Evolutionary conservation across 2,888 invertebrate genomes (phyloP), one percentile per base, ranked within the genome.

Genomic region (Pristionchus mayeri): DNA sequence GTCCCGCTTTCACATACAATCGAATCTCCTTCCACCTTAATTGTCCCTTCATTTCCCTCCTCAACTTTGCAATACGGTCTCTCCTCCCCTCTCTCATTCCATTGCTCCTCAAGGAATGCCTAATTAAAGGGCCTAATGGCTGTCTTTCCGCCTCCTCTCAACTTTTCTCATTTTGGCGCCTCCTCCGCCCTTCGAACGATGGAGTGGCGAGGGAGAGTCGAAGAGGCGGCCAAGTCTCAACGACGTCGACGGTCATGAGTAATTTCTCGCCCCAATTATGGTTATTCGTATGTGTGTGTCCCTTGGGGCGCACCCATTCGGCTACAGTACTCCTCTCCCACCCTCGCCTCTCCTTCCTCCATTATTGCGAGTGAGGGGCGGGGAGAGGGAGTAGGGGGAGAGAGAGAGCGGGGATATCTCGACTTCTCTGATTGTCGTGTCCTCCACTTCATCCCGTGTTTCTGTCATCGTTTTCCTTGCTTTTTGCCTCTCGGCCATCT

Each of bases 31-130:
- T n/a, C 82, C 50, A 34, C 67, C 82, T 57, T 54, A 57, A 40
- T 80, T 57, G 50, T 50, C 76, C n/a, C 76, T 78, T 78, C 76
- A 78, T 78, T 78, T 50, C 52, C 44, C 27, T 30, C 76, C 76
- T 40, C 34, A 80, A 44, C 54, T 54, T 80, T 80, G 48, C 76
- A 78, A 78, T 78, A 78, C 76, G 50, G 76, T 78, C 52, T 78
- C 44, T 50, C 30, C 76, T 48, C 21, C 76, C 18, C 76, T 50
- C 50, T 30, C 30, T 30, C 75, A 75, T 75, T 75, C 50, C 76
- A 78, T 78, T 78, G 76, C 76, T 78, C 76, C 76, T 78, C 52
- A 78, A 78, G 76, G 76, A 78, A 78, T 78, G 76, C 76, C 76
- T 78, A 78, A 78, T 78, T 78, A 78, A 78, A 78, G 76, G 48